Evolutionary conservation across 2,113 vertebrate species (phyloP).

Genomic region (Onychostoma macrolepis): DNA sequence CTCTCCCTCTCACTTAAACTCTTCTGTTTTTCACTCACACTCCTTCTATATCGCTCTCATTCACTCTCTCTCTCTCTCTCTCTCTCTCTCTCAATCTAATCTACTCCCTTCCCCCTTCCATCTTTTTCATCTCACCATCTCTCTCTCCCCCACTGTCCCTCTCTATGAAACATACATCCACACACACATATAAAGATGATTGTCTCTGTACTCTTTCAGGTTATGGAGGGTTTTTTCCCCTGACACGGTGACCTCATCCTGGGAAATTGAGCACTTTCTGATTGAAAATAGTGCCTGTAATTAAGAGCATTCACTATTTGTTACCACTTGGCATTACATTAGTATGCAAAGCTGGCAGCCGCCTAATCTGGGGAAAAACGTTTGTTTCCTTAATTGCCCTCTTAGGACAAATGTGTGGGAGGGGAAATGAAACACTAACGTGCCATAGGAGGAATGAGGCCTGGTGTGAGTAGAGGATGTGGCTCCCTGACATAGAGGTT

Average conservation of each 20-base stretch:
- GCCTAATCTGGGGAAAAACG: slow-evolving; percentile 86
- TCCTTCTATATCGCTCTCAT: background rate
- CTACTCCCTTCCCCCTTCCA: background rate
- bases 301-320: slow-evolving; percentile 82
- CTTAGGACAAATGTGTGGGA: slow-evolving; percentile 86
- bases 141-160: slow-evolving; percentile 51
- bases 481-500: slow-evolving; percentile 77
- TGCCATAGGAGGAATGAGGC: slow-evolving; percentile 74
- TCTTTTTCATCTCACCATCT: slow-evolving; percentile 60
- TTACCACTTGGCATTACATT: slow-evolving; percentile 85
- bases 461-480: slow-evolving; percentile 69
- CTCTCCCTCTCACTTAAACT: background rate
- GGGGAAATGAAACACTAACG: slow-evolving; percentile 77
- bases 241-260: slow-evolving; percentile 78
- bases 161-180: slow-evolving; percentile 53
- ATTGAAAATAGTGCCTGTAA: slow-evolving; percentile 84
- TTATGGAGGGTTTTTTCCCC: slow-evolving; percentile 64
- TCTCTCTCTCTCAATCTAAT: background rate
- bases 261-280: slow-evolving; percentile 82
- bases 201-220: slow-evolving; percentile 74
- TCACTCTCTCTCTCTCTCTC: background rate
- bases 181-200: slow-evolving; percentile 57
- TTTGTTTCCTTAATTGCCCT: slow-evolving; percentile 91
- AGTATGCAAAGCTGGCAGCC: slow-evolving; percentile 87
- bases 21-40: background rate